A percentile compares a stretch with the other conserved stretches of the same genome.
These are phyloP conservation scores for Halisarca cf. caerulea DNA, from an alignment of 37 sponge, comb jelly and placozoan species.

Conservation along the genomic window DNA sequence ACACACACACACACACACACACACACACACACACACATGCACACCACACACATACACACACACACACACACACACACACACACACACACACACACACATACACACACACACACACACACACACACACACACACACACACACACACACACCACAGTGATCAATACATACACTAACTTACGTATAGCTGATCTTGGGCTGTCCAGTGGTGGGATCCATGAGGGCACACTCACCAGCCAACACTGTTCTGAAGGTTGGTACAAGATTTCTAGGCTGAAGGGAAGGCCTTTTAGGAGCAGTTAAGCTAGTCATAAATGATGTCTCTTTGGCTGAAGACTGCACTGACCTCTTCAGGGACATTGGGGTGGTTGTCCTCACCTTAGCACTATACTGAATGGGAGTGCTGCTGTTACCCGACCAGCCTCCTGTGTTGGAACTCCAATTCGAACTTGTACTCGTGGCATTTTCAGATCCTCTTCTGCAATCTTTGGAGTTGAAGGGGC, in stretches of 20 bases:
- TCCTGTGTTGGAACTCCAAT: no score
- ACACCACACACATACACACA: background rate
- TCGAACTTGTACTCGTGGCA: no score
- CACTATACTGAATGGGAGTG: no score
- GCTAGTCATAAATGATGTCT: background rate
- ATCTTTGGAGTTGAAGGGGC: no score
- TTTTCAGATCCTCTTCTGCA: no score
- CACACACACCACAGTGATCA: no score
- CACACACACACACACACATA: conserved; percentile 38
- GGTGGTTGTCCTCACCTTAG: background rate
- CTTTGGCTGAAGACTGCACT: background rate
- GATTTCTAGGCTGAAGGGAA: background rate
- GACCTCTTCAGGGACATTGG: background rate
- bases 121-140: conserved; percentile 48
- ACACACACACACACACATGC: conserved; percentile 24
- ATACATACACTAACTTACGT: background rate
- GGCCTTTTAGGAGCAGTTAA: background rate
- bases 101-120: conserved; percentile 41
- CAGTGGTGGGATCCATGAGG: conserved; percentile 9
- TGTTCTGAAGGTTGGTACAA: conserved; percentile 4
- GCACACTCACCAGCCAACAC: no score
- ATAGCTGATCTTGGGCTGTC: background rate
- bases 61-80: conserved; percentile 17
- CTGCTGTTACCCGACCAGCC: no score
- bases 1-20: conserved; percentile 45